phyloP scores from a whole-genome alignment of 2,113 vertebrate genomes.

The Parus major region DNA sequence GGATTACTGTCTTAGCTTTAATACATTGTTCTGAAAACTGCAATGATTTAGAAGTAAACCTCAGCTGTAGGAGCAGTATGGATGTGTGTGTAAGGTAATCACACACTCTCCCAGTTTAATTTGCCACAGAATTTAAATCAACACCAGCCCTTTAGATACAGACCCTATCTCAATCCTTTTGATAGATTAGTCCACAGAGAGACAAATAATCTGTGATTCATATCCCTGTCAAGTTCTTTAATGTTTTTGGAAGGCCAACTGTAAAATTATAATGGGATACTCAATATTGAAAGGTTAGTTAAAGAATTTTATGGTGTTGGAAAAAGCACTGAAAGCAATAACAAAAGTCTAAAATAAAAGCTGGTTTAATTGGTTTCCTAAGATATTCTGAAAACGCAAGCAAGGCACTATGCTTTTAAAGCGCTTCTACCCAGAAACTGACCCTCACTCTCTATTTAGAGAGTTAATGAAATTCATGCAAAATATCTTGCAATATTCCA shows the following conservation, averaged over 20 bases:
- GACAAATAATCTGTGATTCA: constrained; percentile 39
- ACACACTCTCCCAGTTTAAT: background rate
- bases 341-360: constrained; percentile 41
- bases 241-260: constrained; percentile 48
- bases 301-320: background rate
- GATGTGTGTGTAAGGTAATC: background rate
- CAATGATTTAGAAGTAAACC: constrained; percentile 6
- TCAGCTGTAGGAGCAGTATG: background rate
- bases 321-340: constrained; percentile 27
- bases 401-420: background rate
- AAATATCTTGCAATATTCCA: background rate
- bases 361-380: constrained; percentile 39
- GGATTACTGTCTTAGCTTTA: background rate
- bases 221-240: constrained; percentile 6
- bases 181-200: constrained; percentile 18
- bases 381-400: background rate
- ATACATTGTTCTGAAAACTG: background rate
- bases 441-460: background rate
- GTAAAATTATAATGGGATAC: constrained; percentile 34
- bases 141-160: background rate
- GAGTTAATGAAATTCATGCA: background rate
- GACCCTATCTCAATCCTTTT: background rate
- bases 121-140: constrained; percentile 2
- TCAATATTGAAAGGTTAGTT: constrained; percentile 31
- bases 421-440: background rate